Evolutionary conservation across 2,797 vertebrate genomes (phyloP).

Genomic region (Schizopygopsis malacanthus): DNA sequence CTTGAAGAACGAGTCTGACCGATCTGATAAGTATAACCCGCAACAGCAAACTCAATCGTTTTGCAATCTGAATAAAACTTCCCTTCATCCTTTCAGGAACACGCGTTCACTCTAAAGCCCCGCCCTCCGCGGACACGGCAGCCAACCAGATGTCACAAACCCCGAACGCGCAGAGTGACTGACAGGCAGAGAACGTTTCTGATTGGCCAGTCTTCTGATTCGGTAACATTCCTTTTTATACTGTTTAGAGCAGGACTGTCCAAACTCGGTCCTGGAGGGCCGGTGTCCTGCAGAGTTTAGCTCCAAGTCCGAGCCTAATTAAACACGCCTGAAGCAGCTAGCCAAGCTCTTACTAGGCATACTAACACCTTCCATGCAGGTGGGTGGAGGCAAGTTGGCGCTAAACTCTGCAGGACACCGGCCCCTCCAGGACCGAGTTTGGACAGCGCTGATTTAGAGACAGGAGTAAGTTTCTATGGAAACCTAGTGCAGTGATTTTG

Average conservation of each 20-base stretch:
- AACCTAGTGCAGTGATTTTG: background rate
- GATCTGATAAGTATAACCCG: background rate
- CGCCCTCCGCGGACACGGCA: background rate
- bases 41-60: too few relatives aligned
- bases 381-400: too few relatives aligned
- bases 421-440: too few relatives aligned
- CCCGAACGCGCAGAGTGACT: background rate
- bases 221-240: background rate
- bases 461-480: background rate
- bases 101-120: background rate
- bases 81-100: background rate
- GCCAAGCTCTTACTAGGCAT: too few relatives aligned
- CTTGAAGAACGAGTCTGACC: background rate
- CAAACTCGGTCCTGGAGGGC: too few relatives aligned
- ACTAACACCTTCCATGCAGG: too few relatives aligned
- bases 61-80: background rate
- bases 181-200: background rate
- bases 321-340: too few relatives aligned
- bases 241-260: background rate
- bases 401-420: too few relatives aligned
- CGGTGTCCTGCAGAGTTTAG: too few relatives aligned
- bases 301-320: too few relatives aligned
- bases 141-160: background rate
- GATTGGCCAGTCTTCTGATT: slow-evolving; percentile 2
- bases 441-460: too few relatives aligned